Evolutionary conservation across 2,113 vertebrate genomes (phyloP).

Genomic region (Colaptes auratus): DNA sequence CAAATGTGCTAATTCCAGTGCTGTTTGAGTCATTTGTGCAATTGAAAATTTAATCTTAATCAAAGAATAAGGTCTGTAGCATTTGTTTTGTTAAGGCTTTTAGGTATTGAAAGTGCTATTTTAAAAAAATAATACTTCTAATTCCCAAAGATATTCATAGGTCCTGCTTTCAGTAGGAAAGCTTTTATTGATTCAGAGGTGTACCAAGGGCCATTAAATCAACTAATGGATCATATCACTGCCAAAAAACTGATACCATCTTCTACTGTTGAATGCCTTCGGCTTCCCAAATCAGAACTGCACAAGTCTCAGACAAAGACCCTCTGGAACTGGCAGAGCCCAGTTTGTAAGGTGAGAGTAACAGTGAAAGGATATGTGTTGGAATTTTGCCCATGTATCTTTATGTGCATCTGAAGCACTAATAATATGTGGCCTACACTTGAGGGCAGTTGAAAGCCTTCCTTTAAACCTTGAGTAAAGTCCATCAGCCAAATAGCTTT

Average conservation of each 20-base stretch:
- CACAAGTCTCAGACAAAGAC: rapidly evolving
- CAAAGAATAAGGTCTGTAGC: background rate
- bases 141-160: rapidly evolving
- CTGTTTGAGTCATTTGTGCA: background rate
- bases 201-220: background rate
- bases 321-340: background rate
- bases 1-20: background rate
- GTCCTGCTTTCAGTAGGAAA: background rate
- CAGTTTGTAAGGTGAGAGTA: rapidly evolving
- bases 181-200: background rate
- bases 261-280: background rate
- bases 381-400: background rate
- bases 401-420: background rate
- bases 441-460: background rate
- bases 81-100: background rate
- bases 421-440: rapidly evolving
- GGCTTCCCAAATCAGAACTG: background rate
- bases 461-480: background rate
- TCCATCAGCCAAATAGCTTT: background rate
- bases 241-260: background rate
- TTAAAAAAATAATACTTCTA: background rate
- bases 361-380: background rate
- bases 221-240: background rate
- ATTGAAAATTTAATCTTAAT: background rate
- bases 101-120: background rate